A percentile compares a stretch with the other conserved stretches of the same genome.
phyloP scores from a whole-genome alignment of 2,113 vertebrate species.

The Anguilla rostrata region DNA sequence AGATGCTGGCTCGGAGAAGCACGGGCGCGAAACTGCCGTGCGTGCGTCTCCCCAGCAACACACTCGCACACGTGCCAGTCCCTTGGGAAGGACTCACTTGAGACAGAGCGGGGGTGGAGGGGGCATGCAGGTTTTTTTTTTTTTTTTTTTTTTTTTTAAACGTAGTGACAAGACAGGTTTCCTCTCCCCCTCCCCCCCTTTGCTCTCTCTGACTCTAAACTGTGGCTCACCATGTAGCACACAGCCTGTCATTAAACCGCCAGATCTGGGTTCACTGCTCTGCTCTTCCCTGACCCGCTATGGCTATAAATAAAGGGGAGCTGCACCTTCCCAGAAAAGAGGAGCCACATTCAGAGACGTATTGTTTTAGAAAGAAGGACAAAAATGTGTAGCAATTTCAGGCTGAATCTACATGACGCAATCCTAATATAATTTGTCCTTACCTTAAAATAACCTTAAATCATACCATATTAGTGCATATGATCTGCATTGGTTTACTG shows the following conservation, averaged over 20 bases:
- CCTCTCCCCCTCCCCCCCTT: not conserved
- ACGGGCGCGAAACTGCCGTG: slow-evolving; percentile 17
- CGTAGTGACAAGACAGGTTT: slow-evolving; percentile 22
- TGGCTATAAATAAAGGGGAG: slow-evolving; percentile 16
- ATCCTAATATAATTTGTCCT: not conserved
- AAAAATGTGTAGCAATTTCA: not conserved
- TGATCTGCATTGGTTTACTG: not conserved
- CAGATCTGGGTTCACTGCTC: not conserved
- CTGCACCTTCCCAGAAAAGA: not conserved
- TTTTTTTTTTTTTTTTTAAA: not conserved
- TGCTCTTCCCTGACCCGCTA: not conserved
- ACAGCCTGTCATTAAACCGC: not conserved
- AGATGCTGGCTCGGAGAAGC: slow-evolving; percentile 34
- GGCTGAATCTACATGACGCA: not conserved
- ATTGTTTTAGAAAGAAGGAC: not conserved
- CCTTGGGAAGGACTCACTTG: slow-evolving; percentile 50
- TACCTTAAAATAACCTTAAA: not conserved
- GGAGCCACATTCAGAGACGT: not conserved
- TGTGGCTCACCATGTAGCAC: not conserved
- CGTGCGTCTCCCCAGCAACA: slow-evolving; percentile 64
- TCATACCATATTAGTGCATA: not conserved
- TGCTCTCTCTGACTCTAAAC: not conserved
- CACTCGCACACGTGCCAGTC: slow-evolving; percentile 47
- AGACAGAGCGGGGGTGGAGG: slow-evolving; percentile 41
- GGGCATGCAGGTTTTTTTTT: slow-evolving; percentile 10